Base-by-base conservation (phyloP, 2,797 vertebrate species). In the Mormyrops boulengeri region DNA sequence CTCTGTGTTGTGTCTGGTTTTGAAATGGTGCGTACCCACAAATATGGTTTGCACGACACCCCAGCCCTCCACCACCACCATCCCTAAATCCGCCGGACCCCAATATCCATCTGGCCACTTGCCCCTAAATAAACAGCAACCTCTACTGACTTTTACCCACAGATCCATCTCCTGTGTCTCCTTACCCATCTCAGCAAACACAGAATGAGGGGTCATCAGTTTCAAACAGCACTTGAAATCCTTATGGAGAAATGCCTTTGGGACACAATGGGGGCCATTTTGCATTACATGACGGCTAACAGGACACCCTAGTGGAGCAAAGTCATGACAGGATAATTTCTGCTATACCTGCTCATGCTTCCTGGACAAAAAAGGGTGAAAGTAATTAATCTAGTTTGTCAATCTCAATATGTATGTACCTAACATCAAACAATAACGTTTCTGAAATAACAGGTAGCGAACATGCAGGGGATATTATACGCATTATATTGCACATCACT, bases 381-480 rank as follows among this genome's bases (percentile, higher is more conserved):
- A 77, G n/a, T 84, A 50, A 69, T 69, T 34, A 69, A 69, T 69
- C 66, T 69, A 69, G 66, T 69, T 69, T 69, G 66, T 69, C 66
- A 12, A 69, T 69, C 66, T 34, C 66, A 34, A 38, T 69, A 69
- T 69, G 4, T 69, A 34, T 69, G 4, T 69, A 69, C 12, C 26
- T 69, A 69, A 62, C 22, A 22, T 62, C 57, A 62, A 62, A 22
- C 62, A 12, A 69, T 30, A 69, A 12, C 12, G 1, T 69, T 14
- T 69, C 26, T 69, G 30, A 69, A 34, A 69, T 69, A 34, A 69
- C 66, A 38, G 30, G 66, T 69, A 69, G 66, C 3, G 66, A 69
- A 69, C 66, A 69, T 69, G 30, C 4, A 62, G 8, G 57, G 57
- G n/a, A 62, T 80, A 19, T 30, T 80, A 44, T n/a, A 7, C 6